Evolutionary conservation across 2,888 invertebrate species (phyloP).

Genomic region (Neoitamus cyanurus): DNA sequence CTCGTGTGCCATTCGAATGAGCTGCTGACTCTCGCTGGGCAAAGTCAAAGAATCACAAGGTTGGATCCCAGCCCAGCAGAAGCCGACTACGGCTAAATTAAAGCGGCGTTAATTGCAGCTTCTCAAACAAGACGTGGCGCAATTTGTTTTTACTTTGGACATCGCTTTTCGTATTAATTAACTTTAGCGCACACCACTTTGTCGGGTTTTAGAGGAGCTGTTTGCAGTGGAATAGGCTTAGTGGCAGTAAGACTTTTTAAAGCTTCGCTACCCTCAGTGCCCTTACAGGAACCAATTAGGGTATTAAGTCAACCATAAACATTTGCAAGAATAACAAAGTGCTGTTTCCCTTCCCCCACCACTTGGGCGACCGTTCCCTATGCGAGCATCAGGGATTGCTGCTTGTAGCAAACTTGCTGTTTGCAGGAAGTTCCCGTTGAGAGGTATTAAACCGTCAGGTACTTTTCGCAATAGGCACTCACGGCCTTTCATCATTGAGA

Average conservation of each 20-base stretch:
- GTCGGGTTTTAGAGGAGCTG: neutral
- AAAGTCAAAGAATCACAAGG: slow-evolving; percentile 8
- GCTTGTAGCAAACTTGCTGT: neutral
- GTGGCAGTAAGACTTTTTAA: neutral
- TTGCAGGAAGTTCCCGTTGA: neutral
- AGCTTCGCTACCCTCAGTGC: neutral
- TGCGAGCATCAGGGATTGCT: neutral
- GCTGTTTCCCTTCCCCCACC: neutral
- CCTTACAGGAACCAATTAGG: neutral
- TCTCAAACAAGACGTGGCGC: neutral
- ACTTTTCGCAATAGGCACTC: neutral
- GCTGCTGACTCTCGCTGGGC: neutral
- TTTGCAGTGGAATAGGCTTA: neutral
- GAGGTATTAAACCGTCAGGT: neutral
- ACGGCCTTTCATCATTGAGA: neutral
- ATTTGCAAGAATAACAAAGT: neutral
- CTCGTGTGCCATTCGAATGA: neutral
- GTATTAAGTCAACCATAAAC: neutral
- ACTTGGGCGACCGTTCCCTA: neutral
- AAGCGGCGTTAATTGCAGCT: slow-evolving; percentile 3
- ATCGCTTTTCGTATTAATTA: slow-evolving; percentile 11
- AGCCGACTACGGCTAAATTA: neutral
- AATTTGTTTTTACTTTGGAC: slow-evolving; percentile 4
- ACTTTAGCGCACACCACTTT: neutral
- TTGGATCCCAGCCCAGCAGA: neutral